Evolutionary conservation across 2,113 vertebrate genomes (phyloP).

Genomic region (Phyllostomus discolor): DNA sequence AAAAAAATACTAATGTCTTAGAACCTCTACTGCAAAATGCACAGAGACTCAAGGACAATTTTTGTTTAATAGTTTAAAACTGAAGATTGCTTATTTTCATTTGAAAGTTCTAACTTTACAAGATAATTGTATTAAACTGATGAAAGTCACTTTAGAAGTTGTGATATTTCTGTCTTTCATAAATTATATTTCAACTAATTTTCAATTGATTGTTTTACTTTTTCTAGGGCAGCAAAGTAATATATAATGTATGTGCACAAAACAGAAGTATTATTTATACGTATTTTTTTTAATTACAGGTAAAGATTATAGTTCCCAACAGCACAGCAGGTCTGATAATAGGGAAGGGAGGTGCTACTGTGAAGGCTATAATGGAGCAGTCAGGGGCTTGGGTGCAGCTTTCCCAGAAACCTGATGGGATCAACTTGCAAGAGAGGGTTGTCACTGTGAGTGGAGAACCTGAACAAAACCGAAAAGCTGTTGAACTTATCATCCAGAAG

Average conservation of each 20-base stretch:
- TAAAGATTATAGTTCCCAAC: constrained; percentile 94
- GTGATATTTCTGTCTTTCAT: constrained; percentile 63
- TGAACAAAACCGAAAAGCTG: constrained; percentile 92
- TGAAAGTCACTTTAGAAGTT: constrained; percentile 69
- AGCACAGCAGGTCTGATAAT: constrained; percentile 93
- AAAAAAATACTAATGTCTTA: constrained; percentile 17
- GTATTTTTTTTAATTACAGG: constrained; percentile 90
- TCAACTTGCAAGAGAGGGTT: constrained; percentile 93
- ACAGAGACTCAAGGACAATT: constrained; percentile 42
- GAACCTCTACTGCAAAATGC: constrained; percentile 50
- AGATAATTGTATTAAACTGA: constrained; percentile 64
- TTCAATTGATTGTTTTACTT: constrained; percentile 78
- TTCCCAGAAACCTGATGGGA: constrained; percentile 92
- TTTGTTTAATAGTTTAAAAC: constrained; percentile 53
- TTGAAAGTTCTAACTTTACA: constrained; percentile 47
- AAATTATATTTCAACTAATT: constrained; percentile 72
- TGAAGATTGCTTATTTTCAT: constrained; percentile 59
- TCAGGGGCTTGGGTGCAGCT: constrained; percentile 93
- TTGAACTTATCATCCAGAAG: constrained; percentile 93
- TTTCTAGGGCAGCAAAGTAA: constrained; percentile 83
- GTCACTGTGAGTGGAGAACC: constrained; percentile 92
- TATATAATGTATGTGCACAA: constrained; percentile 80
- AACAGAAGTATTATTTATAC: constrained; percentile 88
- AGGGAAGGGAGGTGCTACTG: constrained; percentile 92
- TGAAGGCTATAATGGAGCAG: constrained; percentile 93